phyloP scores from a whole-genome alignment of 2,888 invertebrate genomes.

The Plemyria rubiginata region DNA sequence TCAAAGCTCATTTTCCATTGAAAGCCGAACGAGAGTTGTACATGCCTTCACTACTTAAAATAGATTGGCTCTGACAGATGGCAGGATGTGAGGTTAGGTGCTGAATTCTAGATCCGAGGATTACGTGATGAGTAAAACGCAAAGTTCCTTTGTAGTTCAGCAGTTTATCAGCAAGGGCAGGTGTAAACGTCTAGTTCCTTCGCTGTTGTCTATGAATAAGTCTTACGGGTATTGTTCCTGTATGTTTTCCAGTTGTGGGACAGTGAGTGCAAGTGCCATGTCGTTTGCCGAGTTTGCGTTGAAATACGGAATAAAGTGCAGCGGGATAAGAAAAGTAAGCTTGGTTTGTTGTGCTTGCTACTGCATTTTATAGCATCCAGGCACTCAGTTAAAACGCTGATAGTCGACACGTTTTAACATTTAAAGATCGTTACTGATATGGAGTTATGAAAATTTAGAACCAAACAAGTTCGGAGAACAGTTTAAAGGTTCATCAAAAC shows the following conservation, averaged over 20 bases:
- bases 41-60: slow-evolving; percentile 51
- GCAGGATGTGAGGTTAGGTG: slow-evolving; percentile 67
- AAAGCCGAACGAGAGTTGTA: neutral
- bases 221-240: slow-evolving; percentile 4
- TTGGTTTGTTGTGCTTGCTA: neutral
- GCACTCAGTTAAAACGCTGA: too few relatives aligned
- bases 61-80: slow-evolving; percentile 63
- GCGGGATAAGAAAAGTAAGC: slow-evolving; percentile 20
- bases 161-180: slow-evolving; percentile 16
- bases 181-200: slow-evolving; percentile 25
- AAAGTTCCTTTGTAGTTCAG: slow-evolving; percentile 15
- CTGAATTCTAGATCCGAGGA: slow-evolving; percentile 42
- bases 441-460: too few relatives aligned
- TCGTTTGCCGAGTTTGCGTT: slow-evolving; percentile 22
- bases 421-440: too few relatives aligned
- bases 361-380: neutral
- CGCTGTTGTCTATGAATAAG: neutral
- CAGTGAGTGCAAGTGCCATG: slow-evolving; percentile 12
- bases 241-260: slow-evolving; percentile 12
- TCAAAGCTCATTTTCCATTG: slow-evolving; percentile 4
- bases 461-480: too few relatives aligned
- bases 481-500: too few relatives aligned
- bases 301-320: slow-evolving; percentile 23
- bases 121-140: slow-evolving; percentile 29
- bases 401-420: too few relatives aligned